Conservation (phyloP, 2,888 invertebrate species). For the Acrobasis repandana region DNA sequence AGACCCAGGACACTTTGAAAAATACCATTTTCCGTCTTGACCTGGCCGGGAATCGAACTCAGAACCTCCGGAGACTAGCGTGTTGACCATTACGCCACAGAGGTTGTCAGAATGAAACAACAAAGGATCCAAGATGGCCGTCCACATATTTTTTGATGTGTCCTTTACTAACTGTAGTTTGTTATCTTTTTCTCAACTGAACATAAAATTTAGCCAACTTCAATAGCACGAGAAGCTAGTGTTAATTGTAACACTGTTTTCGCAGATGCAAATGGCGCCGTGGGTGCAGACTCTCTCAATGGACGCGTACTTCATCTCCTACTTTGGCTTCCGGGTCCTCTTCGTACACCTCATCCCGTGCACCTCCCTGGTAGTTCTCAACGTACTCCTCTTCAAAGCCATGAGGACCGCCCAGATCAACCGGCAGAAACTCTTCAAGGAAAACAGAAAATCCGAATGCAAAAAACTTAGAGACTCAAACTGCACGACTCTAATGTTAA, state of each 20-base stretch:
- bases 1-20: too few species aligned
- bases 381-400: constrained; percentile 92
- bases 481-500: constrained; percentile 93
- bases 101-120: too few species aligned
- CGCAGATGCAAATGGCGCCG: constrained; percentile 81
- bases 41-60: too few species aligned
- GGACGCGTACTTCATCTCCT: constrained; percentile 91
- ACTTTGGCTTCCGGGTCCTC: constrained; percentile 92
- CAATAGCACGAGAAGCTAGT: too few species aligned
- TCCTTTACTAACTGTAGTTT: too few species aligned
- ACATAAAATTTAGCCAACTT: too few species aligned
- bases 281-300: constrained; percentile 89
- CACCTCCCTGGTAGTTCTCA: constrained; percentile 93
- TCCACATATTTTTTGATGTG: too few species aligned
- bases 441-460: constrained; percentile 90
- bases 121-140: too few species aligned
- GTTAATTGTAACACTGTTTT: constrained; percentile 33
- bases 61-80: too few species aligned
- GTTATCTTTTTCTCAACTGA: too few species aligned
- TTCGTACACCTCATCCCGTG: constrained; percentile 97
- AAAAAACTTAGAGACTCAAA: constrained; percentile 90
- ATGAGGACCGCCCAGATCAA: constrained; percentile 92
- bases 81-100: too few species aligned
- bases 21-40: too few species aligned
- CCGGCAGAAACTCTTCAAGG: constrained; percentile 89